Conservation (phyloP, 2,797 vertebrate genomes). For the Sebastes itinus region DNA sequence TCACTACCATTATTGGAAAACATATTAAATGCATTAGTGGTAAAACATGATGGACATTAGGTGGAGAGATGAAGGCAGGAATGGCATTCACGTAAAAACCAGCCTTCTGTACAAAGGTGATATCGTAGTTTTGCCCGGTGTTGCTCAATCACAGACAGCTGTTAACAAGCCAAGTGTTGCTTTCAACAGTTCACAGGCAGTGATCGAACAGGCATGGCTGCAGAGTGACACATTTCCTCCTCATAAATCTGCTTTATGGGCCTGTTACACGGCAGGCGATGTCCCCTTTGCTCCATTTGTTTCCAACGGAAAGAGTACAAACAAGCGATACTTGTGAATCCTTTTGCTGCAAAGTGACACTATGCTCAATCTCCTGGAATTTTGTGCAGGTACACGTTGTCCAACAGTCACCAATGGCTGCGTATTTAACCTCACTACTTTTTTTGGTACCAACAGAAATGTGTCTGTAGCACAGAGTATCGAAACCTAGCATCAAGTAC, state of each 20-base stretch:
- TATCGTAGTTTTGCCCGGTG: background rate
- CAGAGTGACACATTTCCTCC: background rate
- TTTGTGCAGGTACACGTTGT: background rate
- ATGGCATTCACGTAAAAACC: background rate
- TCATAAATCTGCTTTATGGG: slow-evolving; percentile 1
- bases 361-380: background rate
- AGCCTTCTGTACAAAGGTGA: background rate
- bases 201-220: slow-evolving; percentile 7
- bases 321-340: background rate
- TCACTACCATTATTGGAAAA: background rate
- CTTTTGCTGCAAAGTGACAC: background rate
- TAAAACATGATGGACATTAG: background rate
- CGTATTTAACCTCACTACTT: background rate
- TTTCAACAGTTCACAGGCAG: background rate
- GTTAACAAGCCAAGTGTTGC: slow-evolving; percentile 9
- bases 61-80: background rate
- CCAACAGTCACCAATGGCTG: background rate
- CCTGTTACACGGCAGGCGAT: background rate
- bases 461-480: background rate
- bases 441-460: background rate
- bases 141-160: background rate
- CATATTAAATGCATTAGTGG: background rate
- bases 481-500: background rate
- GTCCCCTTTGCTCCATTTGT: background rate
- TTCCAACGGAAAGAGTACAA: background rate